Evolutionary conservation across 2,888 invertebrate genomes (phyloP), one percentile per base, ranked within the genome.

Genomic region (Eristalis pertinax): DNA sequence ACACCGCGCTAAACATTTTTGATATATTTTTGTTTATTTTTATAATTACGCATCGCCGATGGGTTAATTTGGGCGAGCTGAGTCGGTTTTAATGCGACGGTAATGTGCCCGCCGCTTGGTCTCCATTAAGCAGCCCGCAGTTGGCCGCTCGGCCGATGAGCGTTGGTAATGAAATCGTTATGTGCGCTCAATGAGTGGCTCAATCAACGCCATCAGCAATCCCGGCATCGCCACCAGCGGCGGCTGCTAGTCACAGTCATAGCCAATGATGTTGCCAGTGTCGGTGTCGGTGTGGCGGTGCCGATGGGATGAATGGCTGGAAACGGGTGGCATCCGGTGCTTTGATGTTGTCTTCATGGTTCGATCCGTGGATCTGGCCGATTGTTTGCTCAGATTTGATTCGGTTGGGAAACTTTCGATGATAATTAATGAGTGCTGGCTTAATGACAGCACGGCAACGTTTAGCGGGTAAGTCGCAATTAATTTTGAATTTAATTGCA

Each of bases 21-120:
- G 60, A 80, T 84, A 80, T 65, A 73, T 73, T 84, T 76, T 50
- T 87, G 83, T 87, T 87, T 87, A 87, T 87, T 84, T 84, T 87
- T 84, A 84, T 87, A 87, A 87, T 87, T 87, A 87, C 76, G 84
- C 64, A 76, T 79, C 74, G 65, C 74, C 75, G 76, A 80, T 77
- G 73, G 80, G 79, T 84, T 80, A 76, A 80, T 84, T 84, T 79
- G 84, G 79, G 72, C 50, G 69, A 76, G 76, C 67, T 84, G 82
- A 86, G 78, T 86, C 41, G 86, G 75, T 86, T 86, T 86, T 83
- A 86, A 86, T 86, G 82, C 75, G 86, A n/a, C 83, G 82, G 78
- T 86, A 86, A 86, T 86, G 86, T 86, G 80, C 62, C 69, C 43
- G 67, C 56, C 38, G 29, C 56, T 11, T 62, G 62, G 58, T 58